Evolutionary conservation across 2,888 invertebrate genomes (phyloP).

Genomic region (Rhamphomyia laevipes): DNA sequence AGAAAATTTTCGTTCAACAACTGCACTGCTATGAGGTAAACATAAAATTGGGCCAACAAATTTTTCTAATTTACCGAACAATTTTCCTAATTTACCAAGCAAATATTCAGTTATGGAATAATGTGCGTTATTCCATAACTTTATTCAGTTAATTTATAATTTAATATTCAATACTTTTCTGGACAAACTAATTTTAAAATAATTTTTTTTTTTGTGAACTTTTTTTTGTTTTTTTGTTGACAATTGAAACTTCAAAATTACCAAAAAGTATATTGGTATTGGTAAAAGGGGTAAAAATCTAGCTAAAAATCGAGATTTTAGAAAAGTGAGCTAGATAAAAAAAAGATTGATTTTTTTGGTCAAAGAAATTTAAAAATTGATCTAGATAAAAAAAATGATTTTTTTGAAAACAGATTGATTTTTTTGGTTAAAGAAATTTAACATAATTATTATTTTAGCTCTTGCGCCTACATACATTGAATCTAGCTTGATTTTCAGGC

Average conservation of each 20-base stretch:
- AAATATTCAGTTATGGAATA: slow-evolving; percentile 9
- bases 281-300: too few relatives aligned
- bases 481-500: too few relatives aligned
- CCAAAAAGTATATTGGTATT: slow-evolving; percentile 3
- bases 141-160: slow-evolving; percentile 5
- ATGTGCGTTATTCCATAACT: slow-evolving; percentile 6
- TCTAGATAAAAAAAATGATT: too few relatives aligned
- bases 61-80: slow-evolving; percentile 6
- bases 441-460: not conserved
- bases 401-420: slow-evolving; percentile 3
- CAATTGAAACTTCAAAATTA: slow-evolving; percentile 10
- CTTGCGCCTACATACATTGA: not conserved
- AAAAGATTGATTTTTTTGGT: too few relatives aligned
- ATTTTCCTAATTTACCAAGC: slow-evolving; percentile 1
- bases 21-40: slow-evolving; percentile 7
- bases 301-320: slow-evolving; percentile 7
- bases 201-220: too few relatives aligned
- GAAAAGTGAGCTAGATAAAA: too few relatives aligned
- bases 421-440: too few relatives aligned
- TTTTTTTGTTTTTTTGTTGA: too few relatives aligned
- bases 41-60: slow-evolving; percentile 5
- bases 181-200: too few relatives aligned
- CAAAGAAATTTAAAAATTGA: too few relatives aligned
- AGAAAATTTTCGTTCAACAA: slow-evolving; percentile 7
- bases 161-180: too few relatives aligned